These are phyloP conservation scores for Danio albolineatus DNA, from an alignment of 2,797 vertebrate genomes.

Conservation along the genomic window DNA sequence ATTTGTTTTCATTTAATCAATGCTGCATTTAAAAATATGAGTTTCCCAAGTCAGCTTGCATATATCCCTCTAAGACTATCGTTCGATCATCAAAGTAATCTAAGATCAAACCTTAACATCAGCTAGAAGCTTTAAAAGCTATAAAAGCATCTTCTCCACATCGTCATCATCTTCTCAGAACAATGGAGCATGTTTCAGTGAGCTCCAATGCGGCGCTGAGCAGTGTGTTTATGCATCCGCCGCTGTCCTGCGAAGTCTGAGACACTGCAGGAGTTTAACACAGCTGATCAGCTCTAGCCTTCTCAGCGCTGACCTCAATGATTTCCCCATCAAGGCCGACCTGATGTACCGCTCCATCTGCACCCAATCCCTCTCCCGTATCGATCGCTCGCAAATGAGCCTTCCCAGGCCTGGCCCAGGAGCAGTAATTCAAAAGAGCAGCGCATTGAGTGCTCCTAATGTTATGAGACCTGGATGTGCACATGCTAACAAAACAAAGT, in stretches of 20 bases:
- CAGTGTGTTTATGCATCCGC: slow-evolving; percentile 31
- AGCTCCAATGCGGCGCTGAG: slow-evolving; percentile 17
- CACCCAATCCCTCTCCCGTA: slow-evolving; percentile 61
- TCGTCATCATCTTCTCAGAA: slow-evolving; percentile 12
- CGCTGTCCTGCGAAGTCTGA: slow-evolving; percentile 43
- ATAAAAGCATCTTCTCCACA: background rate
- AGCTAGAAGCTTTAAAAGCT: slow-evolving; percentile 12
- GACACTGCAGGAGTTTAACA: slow-evolving; percentile 60
- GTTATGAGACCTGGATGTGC: slow-evolving; percentile 65
- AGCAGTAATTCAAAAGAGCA: slow-evolving; percentile 66
- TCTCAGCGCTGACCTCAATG: slow-evolving; percentile 65
- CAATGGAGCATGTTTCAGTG: slow-evolving; percentile 24
- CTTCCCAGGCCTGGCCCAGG: slow-evolving; percentile 58
- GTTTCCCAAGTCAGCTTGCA: slow-evolving; percentile 25
- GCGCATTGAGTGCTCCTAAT: slow-evolving; percentile 62
- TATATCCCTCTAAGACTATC: slow-evolving; percentile 36
- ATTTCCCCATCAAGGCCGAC: slow-evolving; percentile 63
- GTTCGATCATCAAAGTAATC: slow-evolving; percentile 37
- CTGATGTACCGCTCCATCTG: slow-evolving; percentile 66
- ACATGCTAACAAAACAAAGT: slow-evolving; percentile 66
- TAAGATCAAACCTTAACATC: slow-evolving; percentile 19
- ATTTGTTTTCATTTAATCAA: too few relatives aligned
- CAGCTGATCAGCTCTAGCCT: slow-evolving; percentile 62
- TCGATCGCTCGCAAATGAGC: slow-evolving; percentile 63
- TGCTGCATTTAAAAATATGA: too few relatives aligned